Evolutionary conservation across 1,140 invertebrate species (phyloP).

Genomic region (Diabrotica undecimpunctata): DNA sequence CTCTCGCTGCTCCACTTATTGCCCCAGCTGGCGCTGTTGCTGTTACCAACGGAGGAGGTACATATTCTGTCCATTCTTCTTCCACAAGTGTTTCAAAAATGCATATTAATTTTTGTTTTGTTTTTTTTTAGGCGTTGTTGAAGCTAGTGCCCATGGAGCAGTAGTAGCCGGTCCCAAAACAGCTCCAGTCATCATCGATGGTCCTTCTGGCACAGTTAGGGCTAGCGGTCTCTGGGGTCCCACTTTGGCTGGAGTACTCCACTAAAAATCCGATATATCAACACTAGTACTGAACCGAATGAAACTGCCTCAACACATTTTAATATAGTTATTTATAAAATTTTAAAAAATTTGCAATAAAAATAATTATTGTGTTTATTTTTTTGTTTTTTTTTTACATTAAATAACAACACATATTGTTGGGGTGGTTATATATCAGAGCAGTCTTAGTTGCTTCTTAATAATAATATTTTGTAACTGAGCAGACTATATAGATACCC

Average conservation of each 20-base stretch:
- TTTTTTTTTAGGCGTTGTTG: slow-evolving; percentile 22
- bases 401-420: too few species aligned
- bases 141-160: slow-evolving; percentile 30
- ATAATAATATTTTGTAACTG: too few species aligned
- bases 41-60: background rate
- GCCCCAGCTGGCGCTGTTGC: slow-evolving; percentile 20
- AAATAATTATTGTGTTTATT: background rate
- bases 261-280: background rate
- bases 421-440: background rate
- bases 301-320: slow-evolving; percentile 1
- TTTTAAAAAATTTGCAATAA: background rate
- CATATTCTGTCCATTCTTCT: slow-evolving; percentile 3
- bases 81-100: slow-evolving; percentile 9
- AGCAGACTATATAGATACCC: too few species aligned
- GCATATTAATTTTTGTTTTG: slow-evolving; percentile 2
- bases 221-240: slow-evolving; percentile 30
- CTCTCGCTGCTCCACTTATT: slow-evolving; percentile 19
- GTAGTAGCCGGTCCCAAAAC: slow-evolving; percentile 35
- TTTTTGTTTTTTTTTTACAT: background rate
- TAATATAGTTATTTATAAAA: background rate
- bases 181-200: slow-evolving; percentile 34
- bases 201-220: slow-evolving; percentile 38
- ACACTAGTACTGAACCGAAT: background rate
- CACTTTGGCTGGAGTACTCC: slow-evolving; percentile 23
- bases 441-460: too few species aligned